Evolutionary conservation across 37 sponge, comb jelly and placozoan species (phyloP).

Genomic region (Chondrilla cf. caribensis): DNA sequence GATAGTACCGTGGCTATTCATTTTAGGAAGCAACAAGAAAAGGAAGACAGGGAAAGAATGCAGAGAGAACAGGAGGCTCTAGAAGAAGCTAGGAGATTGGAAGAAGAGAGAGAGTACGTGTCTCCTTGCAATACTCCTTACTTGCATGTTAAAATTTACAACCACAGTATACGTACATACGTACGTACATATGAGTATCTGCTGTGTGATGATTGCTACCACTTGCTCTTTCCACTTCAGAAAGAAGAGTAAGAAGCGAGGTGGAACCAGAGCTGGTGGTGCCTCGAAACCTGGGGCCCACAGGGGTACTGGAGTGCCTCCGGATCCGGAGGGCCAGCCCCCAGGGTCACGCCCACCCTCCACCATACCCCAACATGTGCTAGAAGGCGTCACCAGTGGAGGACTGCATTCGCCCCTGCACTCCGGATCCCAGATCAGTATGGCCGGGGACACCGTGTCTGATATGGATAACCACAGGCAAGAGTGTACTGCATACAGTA

Average conservation of each 20-base stretch:
- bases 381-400: too few species aligned
- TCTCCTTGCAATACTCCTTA: background rate
- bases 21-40: slow-evolving; percentile 14
- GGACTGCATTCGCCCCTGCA: background rate
- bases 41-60: slow-evolving; percentile 36
- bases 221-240: too few species aligned
- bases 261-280: slow-evolving; percentile 27
- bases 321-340: too few species aligned
- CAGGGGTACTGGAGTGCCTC: background rate
- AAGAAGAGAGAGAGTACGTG: slow-evolving; percentile 42
- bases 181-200: too few species aligned
- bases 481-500: too few species aligned
- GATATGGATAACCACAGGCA: too few species aligned
- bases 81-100: slow-evolving; percentile 46
- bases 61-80: slow-evolving; percentile 28
- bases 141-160: background rate
- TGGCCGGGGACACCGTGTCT: too few species aligned
- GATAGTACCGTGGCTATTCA: too few species aligned
- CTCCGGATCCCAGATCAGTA: background rate
- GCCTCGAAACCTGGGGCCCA: background rate
- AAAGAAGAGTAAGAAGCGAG: slow-evolving; percentile 33
- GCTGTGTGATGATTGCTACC: too few species aligned
- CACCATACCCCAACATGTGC: too few species aligned
- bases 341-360: too few species aligned
- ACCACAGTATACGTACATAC: too few species aligned